Evolutionary conservation across 2,797 vertebrate species (phyloP), one percentile per base, ranked within the genome.

Genomic region (Garrulus glandarius): DNA sequence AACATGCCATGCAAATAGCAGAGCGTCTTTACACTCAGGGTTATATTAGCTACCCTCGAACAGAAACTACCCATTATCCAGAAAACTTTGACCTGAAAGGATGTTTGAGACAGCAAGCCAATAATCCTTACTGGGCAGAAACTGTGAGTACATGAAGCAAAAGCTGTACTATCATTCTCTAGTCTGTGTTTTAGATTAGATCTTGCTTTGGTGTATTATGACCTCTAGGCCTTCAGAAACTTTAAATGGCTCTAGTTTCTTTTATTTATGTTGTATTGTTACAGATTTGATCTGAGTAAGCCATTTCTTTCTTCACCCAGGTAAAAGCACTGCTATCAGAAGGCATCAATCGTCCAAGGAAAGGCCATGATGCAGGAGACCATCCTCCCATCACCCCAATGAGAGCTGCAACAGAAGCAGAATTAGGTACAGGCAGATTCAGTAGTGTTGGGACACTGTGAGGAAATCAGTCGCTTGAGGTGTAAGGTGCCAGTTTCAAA

Each of bases 21-120:
- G 99, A 99, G 96, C 98, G 99, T 26, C 98, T 99, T 26, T 99
- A 99, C 84, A 99, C 98, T 1, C 99, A 99, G 95, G 99, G 99
- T 55, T 99, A 99, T 89, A 99, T 99, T 97, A 99, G 99, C 97
- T 99, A 99, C 97, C 99, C 99, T 11, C 98, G 99, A n/a, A 99
- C 99, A 15, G 99, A 99, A 98, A 99, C 99, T 1, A 99, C 99
- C 20, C 99, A 99, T 90, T 99, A 99, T 86, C 99, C 99, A 1
- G 99, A 99, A 82, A 99, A 99, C 98, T 99, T 99, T 60, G 99
- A 99, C 97, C 98, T 99, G 84, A 99, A 99, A 96, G 99, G 98
- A n/a, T 97, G 98, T 10, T 98, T 99, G 80, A 98, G 98, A 86
- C 99, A 99, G 24, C 99, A 99, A 94, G 97, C 97, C 89, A 99